Conservation (phyloP, 2,888 invertebrate genomes). For the Leptura quadrifasciata region DNA sequence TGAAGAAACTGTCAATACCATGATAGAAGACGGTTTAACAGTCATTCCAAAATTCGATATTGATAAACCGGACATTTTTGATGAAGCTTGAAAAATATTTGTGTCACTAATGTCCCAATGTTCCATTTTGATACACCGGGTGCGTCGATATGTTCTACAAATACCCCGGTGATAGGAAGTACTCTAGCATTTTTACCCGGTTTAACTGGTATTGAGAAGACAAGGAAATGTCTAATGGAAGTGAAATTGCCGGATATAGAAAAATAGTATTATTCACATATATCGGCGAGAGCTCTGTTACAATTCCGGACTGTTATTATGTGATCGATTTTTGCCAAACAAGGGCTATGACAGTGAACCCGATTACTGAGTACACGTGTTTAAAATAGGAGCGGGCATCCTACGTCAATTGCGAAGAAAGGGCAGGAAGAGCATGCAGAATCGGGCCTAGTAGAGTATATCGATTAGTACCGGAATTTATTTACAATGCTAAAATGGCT, state of each 20-base stretch:
- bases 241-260: constrained; percentile 79
- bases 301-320: constrained; percentile 91
- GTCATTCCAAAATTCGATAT: too few species aligned
- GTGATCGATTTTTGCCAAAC: constrained; percentile 96
- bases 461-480: constrained; percentile 81
- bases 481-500: constrained; percentile 78
- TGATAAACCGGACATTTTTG: too few species aligned
- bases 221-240: too few species aligned
- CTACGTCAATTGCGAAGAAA: constrained; percentile 90
- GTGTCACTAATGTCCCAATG: too few species aligned
- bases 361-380: constrained; percentile 87
- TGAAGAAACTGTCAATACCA: too few species aligned
- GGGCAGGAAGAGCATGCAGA: constrained; percentile 93
- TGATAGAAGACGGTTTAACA: too few species aligned
- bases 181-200: too few species aligned
- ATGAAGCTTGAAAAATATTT: too few species aligned
- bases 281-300: constrained; percentile 94
- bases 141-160: too few species aligned
- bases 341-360: constrained; percentile 86
- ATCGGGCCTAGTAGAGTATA: constrained; percentile 91
- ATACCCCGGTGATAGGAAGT: too few species aligned
- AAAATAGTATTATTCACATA: constrained; percentile 94
- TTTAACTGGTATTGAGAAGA: too few species aligned
- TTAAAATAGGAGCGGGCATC: constrained; percentile 95
- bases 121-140: too few species aligned